Evolutionary conservation across 2,797 vertebrate genomes (phyloP).

Genomic region (Sciurus vulgaris): DNA sequence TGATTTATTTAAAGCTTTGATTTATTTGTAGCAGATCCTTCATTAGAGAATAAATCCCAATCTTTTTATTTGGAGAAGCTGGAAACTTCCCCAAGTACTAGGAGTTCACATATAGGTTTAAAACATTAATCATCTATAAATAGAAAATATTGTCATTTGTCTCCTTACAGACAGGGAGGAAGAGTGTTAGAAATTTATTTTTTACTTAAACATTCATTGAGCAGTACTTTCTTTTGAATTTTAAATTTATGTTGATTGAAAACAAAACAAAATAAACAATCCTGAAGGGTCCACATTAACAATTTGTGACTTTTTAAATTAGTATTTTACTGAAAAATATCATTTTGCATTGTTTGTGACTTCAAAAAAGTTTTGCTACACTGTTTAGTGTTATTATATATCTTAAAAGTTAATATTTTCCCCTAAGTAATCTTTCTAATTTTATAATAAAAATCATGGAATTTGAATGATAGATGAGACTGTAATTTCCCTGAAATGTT

Average conservation of each 20-base stretch:
- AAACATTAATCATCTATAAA: not conserved
- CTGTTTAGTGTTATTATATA: not conserved
- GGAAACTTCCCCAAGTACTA: conserved; percentile 1
- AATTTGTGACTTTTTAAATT: not conserved
- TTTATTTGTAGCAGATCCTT: not conserved
- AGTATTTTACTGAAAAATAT: conserved; percentile 5
- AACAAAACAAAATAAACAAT: conserved; percentile 31
- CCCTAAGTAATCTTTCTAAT: conserved; percentile 36
- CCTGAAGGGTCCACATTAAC: not conserved
- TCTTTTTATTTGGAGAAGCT: conserved; percentile 7
- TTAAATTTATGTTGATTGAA: conserved; percentile 23
- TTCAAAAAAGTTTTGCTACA: not conserved
- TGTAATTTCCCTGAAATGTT: conserved; percentile 43
- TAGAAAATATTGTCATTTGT: not conserved
- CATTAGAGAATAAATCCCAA: conserved; percentile 12
- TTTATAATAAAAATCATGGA: conserved; percentile 25
- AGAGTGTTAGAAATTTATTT: conserved; percentile 3
- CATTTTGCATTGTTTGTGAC: not conserved
- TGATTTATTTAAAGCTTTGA: conserved; percentile 53
- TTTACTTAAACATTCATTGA: conserved; percentile 10
- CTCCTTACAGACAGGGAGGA: not conserved
- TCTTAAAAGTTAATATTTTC: conserved; percentile 50
- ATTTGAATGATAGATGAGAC: not conserved
- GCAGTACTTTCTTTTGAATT: conserved; percentile 7
- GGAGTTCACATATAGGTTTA: not conserved